A percentile compares a stretch with the other conserved stretches of the same genome.
Conservation (phyloP, 2,888 invertebrate genomes). For the Dicycla oo region DNA sequence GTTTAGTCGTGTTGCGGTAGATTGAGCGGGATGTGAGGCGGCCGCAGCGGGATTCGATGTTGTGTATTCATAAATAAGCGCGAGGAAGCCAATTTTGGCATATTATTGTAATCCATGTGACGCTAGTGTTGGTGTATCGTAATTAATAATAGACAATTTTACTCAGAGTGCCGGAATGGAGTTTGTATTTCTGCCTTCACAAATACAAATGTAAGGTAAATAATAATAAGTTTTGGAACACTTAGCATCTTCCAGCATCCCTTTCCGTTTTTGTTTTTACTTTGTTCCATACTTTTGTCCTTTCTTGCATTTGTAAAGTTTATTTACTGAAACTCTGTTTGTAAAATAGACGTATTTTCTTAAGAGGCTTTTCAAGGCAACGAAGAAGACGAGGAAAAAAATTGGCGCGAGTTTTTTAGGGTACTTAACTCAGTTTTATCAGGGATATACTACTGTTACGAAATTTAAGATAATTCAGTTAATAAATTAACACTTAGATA, state of each 20-base stretch:
- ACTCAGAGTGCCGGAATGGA: constrained; percentile 78
- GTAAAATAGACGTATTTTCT: constrained; percentile 28
- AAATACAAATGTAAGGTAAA: constrained; percentile 73
- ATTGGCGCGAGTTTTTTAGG: constrained; percentile 3
- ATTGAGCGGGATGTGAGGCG: constrained; percentile 72
- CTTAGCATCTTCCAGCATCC: constrained; percentile 41
- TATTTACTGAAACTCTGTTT: constrained; percentile 48
- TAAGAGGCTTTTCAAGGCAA: background rate
- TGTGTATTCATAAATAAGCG: constrained; percentile 70
- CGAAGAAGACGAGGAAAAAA: background rate
- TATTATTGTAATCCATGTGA: constrained; percentile 75
- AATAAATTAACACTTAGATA: too few relatives aligned
- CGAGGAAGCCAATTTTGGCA: constrained; percentile 64
- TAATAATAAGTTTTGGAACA: constrained; percentile 42
- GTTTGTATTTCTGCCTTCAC: constrained; percentile 69
- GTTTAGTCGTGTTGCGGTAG: constrained; percentile 75
- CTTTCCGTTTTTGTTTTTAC: constrained; percentile 30
- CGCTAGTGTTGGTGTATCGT: constrained; percentile 80
- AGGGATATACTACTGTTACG: too few relatives aligned
- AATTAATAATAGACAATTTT: constrained; percentile 77
- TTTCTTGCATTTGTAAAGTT: constrained; percentile 46
- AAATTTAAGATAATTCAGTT: background rate
- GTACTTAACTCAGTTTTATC: background rate
- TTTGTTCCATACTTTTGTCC: constrained; percentile 42
- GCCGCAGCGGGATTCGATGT: constrained; percentile 64